Evolutionary conservation across 2,113 vertebrate genomes (phyloP), one percentile per base, ranked within the genome.

Genomic region (Bolborhynchus lineola): DNA sequence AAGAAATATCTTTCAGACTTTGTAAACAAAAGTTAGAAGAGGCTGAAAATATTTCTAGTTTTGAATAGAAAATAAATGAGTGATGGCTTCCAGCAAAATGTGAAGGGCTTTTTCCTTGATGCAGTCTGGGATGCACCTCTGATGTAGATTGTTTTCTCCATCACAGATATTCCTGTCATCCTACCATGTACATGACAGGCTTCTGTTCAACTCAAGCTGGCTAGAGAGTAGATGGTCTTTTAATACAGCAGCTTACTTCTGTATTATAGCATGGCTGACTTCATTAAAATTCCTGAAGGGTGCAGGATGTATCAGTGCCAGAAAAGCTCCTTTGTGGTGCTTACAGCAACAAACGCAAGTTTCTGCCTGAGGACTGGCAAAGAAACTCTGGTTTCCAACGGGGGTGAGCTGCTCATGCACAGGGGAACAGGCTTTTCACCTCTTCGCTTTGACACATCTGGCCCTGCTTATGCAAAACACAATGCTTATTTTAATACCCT

Each of bases 271-370:
- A 16, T 3, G 3, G 84, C 55, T 88, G 86, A 86, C 88, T 90
- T 95, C 79, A 96, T 96, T 93, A 92, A 94, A 88, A 94, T 92
- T 96, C 90, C 88, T 75, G 79, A 92, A 75, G 69, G 67, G 82
- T 0, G 0, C 39, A 90, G 46, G 79, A 92, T 68, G 29, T 78
- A 82, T 78, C 88, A 93, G 75, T 60, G 79, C 64, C 82, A 93
- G 82, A 83, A 91, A 90, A 86, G 68, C 24, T 92, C 88, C 90
- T 94, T 91, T 90, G 59, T 26, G 4, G n/a, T 35, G 64, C 50
- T 86, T 55, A 50, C 42, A 86, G 75, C 68, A 94, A 94, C 46
- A 83, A 86, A 94, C 71, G 29, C 72, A 15, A 64, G 19, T 78
- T 94, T 92, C 68, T 88, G 52, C 33, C 37, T 42, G 64, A 93